Evolutionary conservation across 2,113 vertebrate genomes (phyloP).

Genomic region (Hucho hucho): DNA sequence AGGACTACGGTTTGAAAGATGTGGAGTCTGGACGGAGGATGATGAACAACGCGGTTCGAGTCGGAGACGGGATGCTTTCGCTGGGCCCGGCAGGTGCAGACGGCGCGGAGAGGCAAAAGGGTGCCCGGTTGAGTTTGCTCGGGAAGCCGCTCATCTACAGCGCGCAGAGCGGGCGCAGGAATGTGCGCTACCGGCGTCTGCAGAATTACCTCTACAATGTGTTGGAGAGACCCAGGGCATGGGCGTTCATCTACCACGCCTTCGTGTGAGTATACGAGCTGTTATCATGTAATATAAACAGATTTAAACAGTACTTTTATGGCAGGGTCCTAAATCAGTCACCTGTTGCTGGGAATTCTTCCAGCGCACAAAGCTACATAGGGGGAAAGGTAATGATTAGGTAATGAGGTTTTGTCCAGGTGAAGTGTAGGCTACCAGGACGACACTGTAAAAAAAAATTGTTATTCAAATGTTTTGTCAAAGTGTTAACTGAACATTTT

Average conservation of each 20-base stretch:
- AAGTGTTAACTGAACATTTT: too few species aligned
- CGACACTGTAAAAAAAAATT: too few species aligned
- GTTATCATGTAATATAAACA: background rate
- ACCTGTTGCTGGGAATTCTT: constrained; percentile 31
- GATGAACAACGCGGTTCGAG: constrained; percentile 72
- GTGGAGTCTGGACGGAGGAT: constrained; percentile 84
- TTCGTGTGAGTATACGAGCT: constrained; percentile 89
- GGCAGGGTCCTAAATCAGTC: constrained; percentile 6
- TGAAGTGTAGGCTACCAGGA: too few species aligned
- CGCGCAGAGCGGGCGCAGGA: constrained; percentile 88
- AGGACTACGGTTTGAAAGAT: constrained; percentile 84
- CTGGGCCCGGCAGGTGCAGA: constrained; percentile 71
- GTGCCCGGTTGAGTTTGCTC: constrained; percentile 92
- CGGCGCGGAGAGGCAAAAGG: constrained; percentile 82
- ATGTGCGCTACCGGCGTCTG: constrained; percentile 90
- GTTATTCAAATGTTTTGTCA: too few species aligned
- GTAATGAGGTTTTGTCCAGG: too few species aligned
- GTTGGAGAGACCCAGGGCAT: constrained; percentile 91
- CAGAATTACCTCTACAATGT: constrained; percentile 98
- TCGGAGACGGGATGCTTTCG: constrained; percentile 80
- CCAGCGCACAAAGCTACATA: background rate
- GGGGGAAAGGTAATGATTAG: background rate
- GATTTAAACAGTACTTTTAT: too few species aligned
- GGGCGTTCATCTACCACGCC: constrained; percentile 95
- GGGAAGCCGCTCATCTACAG: constrained; percentile 92